Evolutionary conservation across 2,113 vertebrate genomes (phyloP), one percentile per base, ranked within the genome.

Genomic region (Rattus rattus): DNA sequence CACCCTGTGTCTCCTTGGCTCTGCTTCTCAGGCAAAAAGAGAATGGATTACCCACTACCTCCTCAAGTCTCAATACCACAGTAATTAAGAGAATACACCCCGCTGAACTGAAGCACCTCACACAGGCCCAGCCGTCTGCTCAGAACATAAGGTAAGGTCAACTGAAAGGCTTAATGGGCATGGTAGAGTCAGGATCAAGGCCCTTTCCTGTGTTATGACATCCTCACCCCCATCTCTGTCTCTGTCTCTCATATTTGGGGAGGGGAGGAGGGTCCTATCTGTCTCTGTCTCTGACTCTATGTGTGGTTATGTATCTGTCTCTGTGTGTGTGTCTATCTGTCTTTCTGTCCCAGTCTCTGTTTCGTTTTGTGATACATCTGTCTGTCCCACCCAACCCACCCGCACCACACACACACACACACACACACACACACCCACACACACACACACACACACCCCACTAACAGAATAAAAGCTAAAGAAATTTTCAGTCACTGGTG

Each of bases 141-240:
- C 7, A 8, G 76, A 56, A 90, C 28, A 87, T 75, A 92, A 56
- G 52, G 6, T 8, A 24, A 75, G 72, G 54, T 83, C 49, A 36
- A n/a, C 63, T 39, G 52, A 75, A 95, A 95, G 63, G 33, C 47
- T 89, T 70, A n/a, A 72, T 26, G 75, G 49, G 67, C 43, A 91
- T 36, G 54, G 69, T 5, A 43, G 61, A 52, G 19, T 12, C 72
- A 43, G 47, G 43, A 47, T 49, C 84, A 67, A 75, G 26, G 72
- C 36, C 26, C 49, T 39, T 43, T 95, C 52, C 52, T 12, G 43
- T 26, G 43, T 72, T n/a, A 49, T 59, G 43, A 90, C 39, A 72
- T 20, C 36, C 70, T 16, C 36, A n/a, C 17, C 36, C 2, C 16
- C 69, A 13, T 13, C 30, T 16, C 69, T 19, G 14, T 17, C 49